Base-by-base conservation (phyloP, 2,797 vertebrate species). In the Danio aesculapii region DNA sequence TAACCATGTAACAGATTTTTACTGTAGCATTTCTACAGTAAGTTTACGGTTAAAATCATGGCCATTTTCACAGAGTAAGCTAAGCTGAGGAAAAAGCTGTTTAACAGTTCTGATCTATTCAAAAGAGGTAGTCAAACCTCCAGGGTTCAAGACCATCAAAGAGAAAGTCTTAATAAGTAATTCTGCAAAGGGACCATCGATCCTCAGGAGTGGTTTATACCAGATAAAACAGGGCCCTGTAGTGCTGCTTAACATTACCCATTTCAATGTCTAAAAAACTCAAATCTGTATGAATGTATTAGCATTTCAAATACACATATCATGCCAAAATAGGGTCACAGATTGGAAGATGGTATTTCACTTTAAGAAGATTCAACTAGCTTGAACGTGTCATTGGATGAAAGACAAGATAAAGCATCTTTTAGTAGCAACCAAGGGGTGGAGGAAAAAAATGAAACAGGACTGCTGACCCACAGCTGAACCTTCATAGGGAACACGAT, bases 31-130 rank as follows among this genome's bases (percentile, higher is more conserved):
- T 30, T 30, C 30, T 30, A 30, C 30, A 30, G 3, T 30, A 1
- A 30, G 1, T 30, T 30, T 30, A 30, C 3, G 30, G 30, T 30
- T 30, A 3, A 30, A 30, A 30, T 30, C 30, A 30, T 30, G 30
- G 30, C 30, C 30, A 30, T 30, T 30, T 30, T 30, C 3, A 30
- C 30, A 30, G 30, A 1, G 30, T 30, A 30, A 30, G 30, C 73
- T 52, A 13, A 46, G 17, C 50, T 30, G 73, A 77, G 6, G 47
- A 67, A 67, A 57, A 57, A 77, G 41, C 41, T 46, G 17, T 41
- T 78, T 61, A 69, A 78, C 66, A 78, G 55, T 61, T 78, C 30
- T 69, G 76, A 78, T 59, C 53, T 50, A 44, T 52, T 61, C 75
- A 50, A 46, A 69, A 69, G 47, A 62, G 39, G 17, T 79, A 58